phyloP scores from a whole-genome alignment of 2,888 invertebrate species.

The Drosophila affinis region DNA sequence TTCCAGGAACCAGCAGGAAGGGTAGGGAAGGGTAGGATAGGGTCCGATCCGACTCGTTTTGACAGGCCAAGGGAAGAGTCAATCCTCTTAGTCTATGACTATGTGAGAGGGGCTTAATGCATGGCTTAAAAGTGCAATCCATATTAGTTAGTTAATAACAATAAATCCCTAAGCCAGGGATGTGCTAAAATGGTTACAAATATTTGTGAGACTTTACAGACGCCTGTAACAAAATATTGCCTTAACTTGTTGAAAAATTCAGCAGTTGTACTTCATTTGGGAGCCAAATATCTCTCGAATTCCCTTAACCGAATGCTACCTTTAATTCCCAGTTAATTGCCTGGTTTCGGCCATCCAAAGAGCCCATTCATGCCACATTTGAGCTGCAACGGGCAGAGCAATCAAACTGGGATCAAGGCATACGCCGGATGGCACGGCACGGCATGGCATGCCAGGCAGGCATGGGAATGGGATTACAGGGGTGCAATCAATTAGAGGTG shows the following conservation, averaged over 20 bases:
- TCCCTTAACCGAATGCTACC: not conserved
- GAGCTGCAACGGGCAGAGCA: constrained; percentile 16
- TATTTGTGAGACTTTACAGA: not conserved
- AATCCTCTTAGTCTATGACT: constrained; percentile 17
- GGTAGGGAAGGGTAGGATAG: not conserved
- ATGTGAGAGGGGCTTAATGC: constrained; percentile 7
- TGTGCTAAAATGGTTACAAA: not conserved
- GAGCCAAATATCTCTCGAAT: too few species aligned
- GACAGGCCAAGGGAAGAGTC: not conserved
- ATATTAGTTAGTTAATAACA: constrained; percentile 28
- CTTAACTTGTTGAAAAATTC: too few species aligned
- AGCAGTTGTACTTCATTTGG: too few species aligned
- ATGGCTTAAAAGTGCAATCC: constrained; percentile 13
- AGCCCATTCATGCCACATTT: constrained; percentile 2
- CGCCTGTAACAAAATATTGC: too few species aligned
- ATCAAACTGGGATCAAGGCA: not conserved
- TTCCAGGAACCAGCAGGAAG: not conserved
- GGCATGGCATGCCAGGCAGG: too few species aligned
- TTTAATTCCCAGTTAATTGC: constrained; percentile 3
- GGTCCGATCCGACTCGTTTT: not conserved
- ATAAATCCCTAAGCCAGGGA: constrained; percentile 19
- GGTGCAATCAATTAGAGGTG: constrained; percentile 55
- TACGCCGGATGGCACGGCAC: not conserved
- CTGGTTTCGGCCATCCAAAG: not conserved
- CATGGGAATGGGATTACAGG: constrained; percentile 4